Percentiles rank a stretch among this genome's conserved stretches.
phyloP scores from a whole-genome alignment of 2,888 invertebrate species.

The Drosophila paranaensis region DNA sequence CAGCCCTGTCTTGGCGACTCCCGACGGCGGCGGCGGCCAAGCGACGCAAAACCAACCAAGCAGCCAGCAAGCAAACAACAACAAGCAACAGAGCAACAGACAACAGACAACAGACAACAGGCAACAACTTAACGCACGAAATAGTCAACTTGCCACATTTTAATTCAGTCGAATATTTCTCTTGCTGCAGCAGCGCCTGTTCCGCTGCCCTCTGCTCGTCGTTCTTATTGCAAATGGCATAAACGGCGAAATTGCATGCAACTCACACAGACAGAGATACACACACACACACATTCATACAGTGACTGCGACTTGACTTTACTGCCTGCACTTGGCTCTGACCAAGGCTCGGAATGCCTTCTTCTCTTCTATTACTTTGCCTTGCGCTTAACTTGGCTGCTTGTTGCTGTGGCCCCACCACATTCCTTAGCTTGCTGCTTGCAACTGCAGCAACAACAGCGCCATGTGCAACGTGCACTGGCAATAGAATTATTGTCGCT shows the following conservation, averaged over 20 bases:
- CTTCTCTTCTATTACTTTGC: constrained; percentile 59
- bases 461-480: constrained; percentile 36
- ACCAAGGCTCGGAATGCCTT: constrained; percentile 60
- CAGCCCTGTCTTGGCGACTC: constrained; percentile 36
- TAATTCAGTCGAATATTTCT: constrained; percentile 79
- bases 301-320: constrained; percentile 37
- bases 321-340: constrained; percentile 53
- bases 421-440: constrained; percentile 42
- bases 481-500: constrained; percentile 70
- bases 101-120: constrained; percentile 32
- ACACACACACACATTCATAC: constrained; percentile 21
- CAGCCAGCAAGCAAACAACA: constrained; percentile 32
- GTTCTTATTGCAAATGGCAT: constrained; percentile 70
- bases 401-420: constrained; percentile 45
- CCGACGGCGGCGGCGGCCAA: constrained; percentile 20
- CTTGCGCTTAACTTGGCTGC: constrained; percentile 63
- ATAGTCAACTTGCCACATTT: constrained; percentile 81
- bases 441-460: constrained; percentile 35
- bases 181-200: constrained; percentile 26
- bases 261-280: constrained; percentile 31
- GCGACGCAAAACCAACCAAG: constrained; percentile 41
- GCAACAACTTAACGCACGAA: constrained; percentile 61
- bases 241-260: constrained; percentile 71
- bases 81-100: constrained; percentile 21
- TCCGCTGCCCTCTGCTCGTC: constrained; percentile 29